These are phyloP conservation scores for Rhegmatorhina hoffmannsi DNA, from an alignment of 2,113 vertebrate species.

Conservation along the genomic window DNA sequence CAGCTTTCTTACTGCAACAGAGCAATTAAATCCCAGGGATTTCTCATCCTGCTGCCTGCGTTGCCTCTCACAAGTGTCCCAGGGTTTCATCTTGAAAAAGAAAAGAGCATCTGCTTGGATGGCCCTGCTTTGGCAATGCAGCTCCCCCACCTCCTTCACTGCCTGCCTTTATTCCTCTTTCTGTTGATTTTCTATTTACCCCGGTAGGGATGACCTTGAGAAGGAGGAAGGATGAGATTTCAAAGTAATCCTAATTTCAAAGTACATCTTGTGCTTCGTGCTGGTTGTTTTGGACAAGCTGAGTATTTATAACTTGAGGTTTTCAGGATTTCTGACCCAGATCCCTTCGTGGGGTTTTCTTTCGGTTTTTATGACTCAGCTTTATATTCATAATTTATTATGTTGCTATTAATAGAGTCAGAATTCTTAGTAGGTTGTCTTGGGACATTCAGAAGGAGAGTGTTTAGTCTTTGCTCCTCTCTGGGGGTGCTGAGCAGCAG, in stretches of 20 bases:
- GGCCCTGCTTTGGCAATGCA: background rate
- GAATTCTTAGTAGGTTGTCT: background rate
- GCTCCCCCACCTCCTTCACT: background rate
- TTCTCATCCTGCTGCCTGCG: background rate
- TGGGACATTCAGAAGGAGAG: background rate
- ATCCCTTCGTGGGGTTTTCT: background rate
- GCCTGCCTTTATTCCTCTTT: background rate
- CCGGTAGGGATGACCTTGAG: background rate
- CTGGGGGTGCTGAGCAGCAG: background rate
- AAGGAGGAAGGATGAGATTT: background rate
- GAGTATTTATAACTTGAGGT: background rate
- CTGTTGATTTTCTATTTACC: background rate
- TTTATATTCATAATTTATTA: conserved; percentile 6
- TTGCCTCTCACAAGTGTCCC: background rate
- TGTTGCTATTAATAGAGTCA: background rate
- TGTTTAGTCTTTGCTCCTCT: background rate
- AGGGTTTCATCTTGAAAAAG: background rate
- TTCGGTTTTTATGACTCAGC: conserved; percentile 5
- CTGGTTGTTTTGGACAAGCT: background rate
- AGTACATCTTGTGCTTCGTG: background rate
- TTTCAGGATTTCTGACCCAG: background rate
- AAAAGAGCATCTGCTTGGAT: background rate
- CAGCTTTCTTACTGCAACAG: background rate
- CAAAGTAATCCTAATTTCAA: background rate
- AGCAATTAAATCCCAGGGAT: background rate